These are phyloP conservation scores for Hydrolagus affinis DNA, from an alignment of 2,113 vertebrate species.

Conservation along the genomic window DNA sequence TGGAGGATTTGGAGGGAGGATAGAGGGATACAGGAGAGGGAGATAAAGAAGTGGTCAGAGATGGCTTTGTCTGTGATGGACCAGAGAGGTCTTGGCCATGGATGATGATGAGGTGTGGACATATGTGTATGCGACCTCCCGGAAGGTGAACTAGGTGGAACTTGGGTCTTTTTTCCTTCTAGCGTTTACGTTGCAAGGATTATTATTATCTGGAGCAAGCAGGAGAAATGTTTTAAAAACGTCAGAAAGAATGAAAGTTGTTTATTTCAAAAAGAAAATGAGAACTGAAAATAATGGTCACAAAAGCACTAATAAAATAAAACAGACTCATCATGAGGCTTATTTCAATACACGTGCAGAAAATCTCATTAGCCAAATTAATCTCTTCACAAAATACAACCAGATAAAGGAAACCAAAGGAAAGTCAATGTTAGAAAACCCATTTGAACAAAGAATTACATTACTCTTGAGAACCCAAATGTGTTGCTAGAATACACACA, in stretches of 20 bases:
- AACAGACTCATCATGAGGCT: not conserved
- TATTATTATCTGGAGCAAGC: not conserved
- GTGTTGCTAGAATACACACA: not conserved
- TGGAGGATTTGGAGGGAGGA: no score
- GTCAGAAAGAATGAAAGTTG: not conserved
- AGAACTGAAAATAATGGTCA: constrained; percentile 20
- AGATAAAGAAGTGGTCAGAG: no score
- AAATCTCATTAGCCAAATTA: constrained; percentile 9
- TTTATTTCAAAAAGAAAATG: constrained; percentile 22
- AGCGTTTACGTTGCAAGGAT: no score
- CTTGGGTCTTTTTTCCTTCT: not conserved
- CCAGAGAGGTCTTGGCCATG: no score
- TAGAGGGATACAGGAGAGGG: no score
- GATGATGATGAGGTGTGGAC: no score
- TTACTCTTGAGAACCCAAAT: not conserved
- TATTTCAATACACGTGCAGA: not conserved
- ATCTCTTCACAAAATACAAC: constrained; percentile 11
- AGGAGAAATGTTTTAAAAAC: not conserved
- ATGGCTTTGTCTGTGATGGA: no score
- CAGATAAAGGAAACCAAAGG: constrained; percentile 9
- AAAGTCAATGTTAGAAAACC: not conserved
- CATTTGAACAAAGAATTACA: not conserved
- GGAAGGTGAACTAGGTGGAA: not conserved
- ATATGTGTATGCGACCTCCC: not conserved
- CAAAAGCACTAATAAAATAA: not conserved